Base-by-base conservation (phyloP, 2,113 vertebrate genomes). In the Pelusios castaneus region DNA sequence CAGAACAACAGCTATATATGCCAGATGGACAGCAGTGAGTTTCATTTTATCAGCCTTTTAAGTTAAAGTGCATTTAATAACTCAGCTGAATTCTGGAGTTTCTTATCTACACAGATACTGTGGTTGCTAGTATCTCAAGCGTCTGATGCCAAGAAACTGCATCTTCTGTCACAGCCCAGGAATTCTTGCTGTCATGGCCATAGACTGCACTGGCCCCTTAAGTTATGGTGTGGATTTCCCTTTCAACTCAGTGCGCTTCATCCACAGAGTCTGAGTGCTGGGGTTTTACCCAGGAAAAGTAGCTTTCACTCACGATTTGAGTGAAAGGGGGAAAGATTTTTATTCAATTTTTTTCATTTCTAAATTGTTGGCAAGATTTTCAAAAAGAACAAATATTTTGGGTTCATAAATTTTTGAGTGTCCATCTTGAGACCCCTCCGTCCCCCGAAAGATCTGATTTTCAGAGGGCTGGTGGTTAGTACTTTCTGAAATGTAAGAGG, bases 1-100 rank as follows among this genome's bases (percentile, higher is more conserved):
- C 25, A 84, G 9, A 96, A 94, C 0, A 96, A 94, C 89, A 89
- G 95, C 43, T 97, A 82, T 45, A 87, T 96, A 80, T 96, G 96
- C 82, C 95, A 95, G 87, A 95, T 90, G 89, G 87, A 91, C 87
- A 96, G 94, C 0, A 41, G 88, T 96, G 92, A 95, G 91, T 92
- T 83, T 91, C 75, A 22, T 21, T 82, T 93, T 73, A 41, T 85
- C 29, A 22, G 31, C 6, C 2, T 25, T 60, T 43, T 58, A 85
- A 77, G 2, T 51, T 91, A 27, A 47, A 85, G 91, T 58, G 52
- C 0, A 8, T 52, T 54, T 76, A 60, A 49, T n/a, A 45, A 85
- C n/a, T 16, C n/a, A 12, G 12, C 19, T 0, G 2, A 17, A 3
- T 73, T 0, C 0, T 41, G 14, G 1, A 10, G 19, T 38, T 70